phyloP scores from a whole-genome alignment of 2,888 invertebrate species.

The Monochamus alternatus region DNA sequence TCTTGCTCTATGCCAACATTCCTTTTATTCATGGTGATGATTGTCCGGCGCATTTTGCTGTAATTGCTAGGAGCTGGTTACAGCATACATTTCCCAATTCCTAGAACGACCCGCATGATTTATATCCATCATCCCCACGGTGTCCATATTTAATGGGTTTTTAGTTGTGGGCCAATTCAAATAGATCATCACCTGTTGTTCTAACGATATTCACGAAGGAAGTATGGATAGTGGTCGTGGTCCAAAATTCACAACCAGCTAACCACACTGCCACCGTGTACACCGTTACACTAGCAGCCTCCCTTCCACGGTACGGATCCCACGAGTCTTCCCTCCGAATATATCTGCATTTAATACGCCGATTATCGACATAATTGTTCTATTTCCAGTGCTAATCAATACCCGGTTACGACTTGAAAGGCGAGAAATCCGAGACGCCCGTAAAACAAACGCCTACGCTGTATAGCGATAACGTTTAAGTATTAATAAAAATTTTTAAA shows the following conservation, averaged over 20 bases:
- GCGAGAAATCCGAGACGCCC: slow-evolving; percentile 19
- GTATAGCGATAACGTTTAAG: background rate
- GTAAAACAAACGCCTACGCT: slow-evolving; percentile 25
- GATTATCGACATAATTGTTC: slow-evolving; percentile 6
- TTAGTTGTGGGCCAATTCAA: no score
- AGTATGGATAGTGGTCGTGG: slow-evolving; percentile 97
- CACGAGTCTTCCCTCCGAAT: background rate
- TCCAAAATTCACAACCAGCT: slow-evolving; percentile 94
- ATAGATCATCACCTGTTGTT: slow-evolving; percentile 46
- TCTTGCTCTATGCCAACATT: no score
- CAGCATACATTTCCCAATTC: no score
- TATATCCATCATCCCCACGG: no score
- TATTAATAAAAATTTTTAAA: slow-evolving; percentile 25
- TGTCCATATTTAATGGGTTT: no score
- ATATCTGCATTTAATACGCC: background rate
- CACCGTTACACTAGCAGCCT: slow-evolving; percentile 56
- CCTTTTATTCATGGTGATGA: no score
- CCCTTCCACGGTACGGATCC: background rate
- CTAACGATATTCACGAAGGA: slow-evolving; percentile 80
- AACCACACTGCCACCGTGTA: slow-evolving; percentile 99
- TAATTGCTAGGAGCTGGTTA: no score
- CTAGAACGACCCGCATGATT: no score
- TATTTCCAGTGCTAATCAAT: slow-evolving; percentile 19
- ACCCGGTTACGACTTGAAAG: slow-evolving; percentile 8
- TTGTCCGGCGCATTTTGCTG: no score